Evolutionary conservation across 1,140 invertebrate species (phyloP), one percentile per base, ranked within the genome.

Genomic region (Drosophila mayri): DNA sequence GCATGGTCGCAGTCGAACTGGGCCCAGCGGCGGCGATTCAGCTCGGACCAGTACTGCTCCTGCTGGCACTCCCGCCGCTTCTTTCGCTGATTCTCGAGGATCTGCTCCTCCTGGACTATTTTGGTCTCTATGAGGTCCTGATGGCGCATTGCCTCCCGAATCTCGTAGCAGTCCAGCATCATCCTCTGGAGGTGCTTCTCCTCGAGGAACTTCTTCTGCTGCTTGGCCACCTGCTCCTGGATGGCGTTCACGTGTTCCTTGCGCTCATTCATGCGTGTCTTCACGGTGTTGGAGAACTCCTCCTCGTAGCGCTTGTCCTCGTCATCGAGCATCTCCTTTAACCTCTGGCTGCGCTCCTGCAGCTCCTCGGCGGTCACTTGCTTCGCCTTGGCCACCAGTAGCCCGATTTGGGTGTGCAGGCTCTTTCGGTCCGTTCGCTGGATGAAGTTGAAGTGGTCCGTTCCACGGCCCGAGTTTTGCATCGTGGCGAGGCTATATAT

Each of bases 151-250:
- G 77, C 79, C 52, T 92, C 79, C n/a, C 91, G 91, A 8, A 92
- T 72, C 55, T 92, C 91, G 54, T 90, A 85, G 68, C 91, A 92
- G 54, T 79, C 81, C 7, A 71, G 47, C 79, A 92, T 91, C 12
- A 79, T 61, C 43, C 87, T 85, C 44, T 92, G 91, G 18, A 82
- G 37, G 8, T 75, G 74, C 43, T 91, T 92, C 8, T 64, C 25
- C 20, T 84, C 66, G 1, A 90, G 52, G 44, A 87, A 91, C 44
- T 84, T 46, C 55, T 78, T 72, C 7, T 83, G 76, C 6, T 60
- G 47, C 22, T 66, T 70, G 16, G 67, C 54, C 18, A 68, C 63
- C 18, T 78, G 65, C 43, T 84, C 91, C 61, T 80, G 84, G 35
- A 90, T 81, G 22, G 66, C 76, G 11, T 77, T 50, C 59, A 92